These are phyloP conservation scores for Noctua pronuba DNA, from an alignment of 2,888 invertebrate species.

Conservation along the genomic window DNA sequence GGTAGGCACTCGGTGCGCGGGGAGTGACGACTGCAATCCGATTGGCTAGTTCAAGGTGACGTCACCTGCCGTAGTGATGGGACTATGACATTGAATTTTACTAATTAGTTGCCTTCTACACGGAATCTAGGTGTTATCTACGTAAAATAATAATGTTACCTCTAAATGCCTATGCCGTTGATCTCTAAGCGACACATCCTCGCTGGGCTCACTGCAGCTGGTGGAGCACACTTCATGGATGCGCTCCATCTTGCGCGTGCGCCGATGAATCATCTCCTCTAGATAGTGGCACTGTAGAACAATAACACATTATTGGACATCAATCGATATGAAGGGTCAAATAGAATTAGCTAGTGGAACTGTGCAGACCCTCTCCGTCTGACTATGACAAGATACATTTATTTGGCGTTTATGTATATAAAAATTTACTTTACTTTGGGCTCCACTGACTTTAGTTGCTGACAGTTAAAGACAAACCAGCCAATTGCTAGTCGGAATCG, in stretches of 20 bases:
- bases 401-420: background rate
- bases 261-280: constrained; percentile 92
- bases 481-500: too few species aligned
- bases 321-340: background rate
- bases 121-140: too few species aligned
- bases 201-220: constrained; percentile 94
- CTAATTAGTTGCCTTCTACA: too few species aligned
- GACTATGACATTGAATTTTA: too few species aligned
- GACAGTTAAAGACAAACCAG: too few species aligned
- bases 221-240: constrained; percentile 92
- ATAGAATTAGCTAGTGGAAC: background rate
- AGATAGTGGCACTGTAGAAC: constrained; percentile 87
- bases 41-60: too few species aligned
- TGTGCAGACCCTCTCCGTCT: background rate
- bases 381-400: background rate
- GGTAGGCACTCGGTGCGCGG: too few species aligned
- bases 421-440: too few species aligned
- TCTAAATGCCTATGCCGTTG: constrained; percentile 68
- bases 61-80: too few species aligned
- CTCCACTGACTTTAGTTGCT: too few species aligned
- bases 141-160: constrained; percentile 48
- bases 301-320: background rate
- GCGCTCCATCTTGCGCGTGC: constrained; percentile 93
- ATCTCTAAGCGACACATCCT: constrained; percentile 94
- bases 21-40: too few species aligned